These are phyloP conservation scores for Ifrita kowaldi DNA, from an alignment of 2,113 vertebrate genomes.

Conservation along the genomic window DNA sequence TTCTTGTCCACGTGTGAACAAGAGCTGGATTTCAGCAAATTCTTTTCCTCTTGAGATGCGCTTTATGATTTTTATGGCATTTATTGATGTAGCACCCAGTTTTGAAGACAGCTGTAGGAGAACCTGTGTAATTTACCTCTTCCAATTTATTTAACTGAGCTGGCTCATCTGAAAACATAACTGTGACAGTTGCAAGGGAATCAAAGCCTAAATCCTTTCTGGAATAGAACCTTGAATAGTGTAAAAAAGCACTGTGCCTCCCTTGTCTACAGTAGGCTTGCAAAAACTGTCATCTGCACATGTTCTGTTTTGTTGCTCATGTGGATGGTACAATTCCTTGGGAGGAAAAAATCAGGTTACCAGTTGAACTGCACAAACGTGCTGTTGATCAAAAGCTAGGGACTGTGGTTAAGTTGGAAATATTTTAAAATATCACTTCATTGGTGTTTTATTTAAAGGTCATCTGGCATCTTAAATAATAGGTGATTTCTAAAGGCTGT, in stretches of 20 bases:
- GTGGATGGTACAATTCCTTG: not conserved
- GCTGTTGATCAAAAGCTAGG: not conserved
- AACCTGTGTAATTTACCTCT: not conserved
- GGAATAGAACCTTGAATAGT: not conserved
- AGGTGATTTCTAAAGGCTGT: not conserved
- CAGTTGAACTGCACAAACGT: not conserved
- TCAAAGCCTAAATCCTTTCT: not conserved
- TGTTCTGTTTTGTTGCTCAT: not conserved
- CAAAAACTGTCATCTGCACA: not conserved
- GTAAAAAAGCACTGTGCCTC: not conserved
- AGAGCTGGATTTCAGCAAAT: not conserved
- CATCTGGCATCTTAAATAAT: not conserved
- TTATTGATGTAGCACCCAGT: not conserved
- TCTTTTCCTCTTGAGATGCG: not conserved
- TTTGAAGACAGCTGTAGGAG: not conserved
- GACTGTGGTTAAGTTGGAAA: not conserved
- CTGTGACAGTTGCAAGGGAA: not conserved
- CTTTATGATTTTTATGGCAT: not conserved
- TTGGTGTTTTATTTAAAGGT: not conserved
- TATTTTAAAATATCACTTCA: not conserved
- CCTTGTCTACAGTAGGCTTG: not conserved
- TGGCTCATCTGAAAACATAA: not conserved
- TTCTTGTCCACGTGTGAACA: not conserved
- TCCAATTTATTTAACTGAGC: not conserved
- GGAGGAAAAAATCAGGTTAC: not conserved